Evolutionary conservation across 2,113 vertebrate genomes (phyloP).

Genomic region (Motacilla tschutschensis): DNA sequence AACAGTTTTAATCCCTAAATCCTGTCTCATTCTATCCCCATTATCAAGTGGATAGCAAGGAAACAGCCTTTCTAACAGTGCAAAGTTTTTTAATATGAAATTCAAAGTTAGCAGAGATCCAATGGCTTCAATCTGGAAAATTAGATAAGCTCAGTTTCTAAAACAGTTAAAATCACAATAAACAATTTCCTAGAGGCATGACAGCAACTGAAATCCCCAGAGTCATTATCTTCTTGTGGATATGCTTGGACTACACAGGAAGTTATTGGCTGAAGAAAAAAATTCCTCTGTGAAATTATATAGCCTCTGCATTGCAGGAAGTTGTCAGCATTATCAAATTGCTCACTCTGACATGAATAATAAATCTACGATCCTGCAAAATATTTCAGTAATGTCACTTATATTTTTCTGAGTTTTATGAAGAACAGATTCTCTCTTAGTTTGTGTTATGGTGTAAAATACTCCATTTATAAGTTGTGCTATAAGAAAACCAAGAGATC

Average conservation of each 20-base stretch:
- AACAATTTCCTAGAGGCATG: background rate
- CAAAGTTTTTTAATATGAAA: background rate
- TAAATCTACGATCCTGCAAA: background rate
- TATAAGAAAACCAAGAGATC: background rate
- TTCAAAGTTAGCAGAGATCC: background rate
- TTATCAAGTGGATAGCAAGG: background rate
- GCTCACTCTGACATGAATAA: slow-evolving; percentile 21
- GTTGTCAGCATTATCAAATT: slow-evolving; percentile 42
- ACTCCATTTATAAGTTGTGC: background rate
- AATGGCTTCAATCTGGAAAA: background rate
- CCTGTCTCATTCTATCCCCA: background rate
- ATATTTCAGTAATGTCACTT: background rate
- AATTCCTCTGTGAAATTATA: slow-evolving; percentile 21
- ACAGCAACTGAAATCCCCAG: background rate
- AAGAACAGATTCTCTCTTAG: slow-evolving; percentile 7
- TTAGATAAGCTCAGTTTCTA: slow-evolving; percentile 6
- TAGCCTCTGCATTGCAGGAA: slow-evolving; percentile 35
- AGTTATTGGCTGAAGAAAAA: slow-evolving; percentile 23
- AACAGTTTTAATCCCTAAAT: background rate
- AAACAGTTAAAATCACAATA: slow-evolving; percentile 21
- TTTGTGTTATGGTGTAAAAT: background rate
- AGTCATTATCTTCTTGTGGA: background rate
- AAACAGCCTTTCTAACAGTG: background rate
- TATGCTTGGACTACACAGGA: slow-evolving; percentile 6
- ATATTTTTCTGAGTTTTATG: background rate